phyloP scores from a whole-genome alignment of 2,888 invertebrate genomes.

The Anodontia alba region DNA sequence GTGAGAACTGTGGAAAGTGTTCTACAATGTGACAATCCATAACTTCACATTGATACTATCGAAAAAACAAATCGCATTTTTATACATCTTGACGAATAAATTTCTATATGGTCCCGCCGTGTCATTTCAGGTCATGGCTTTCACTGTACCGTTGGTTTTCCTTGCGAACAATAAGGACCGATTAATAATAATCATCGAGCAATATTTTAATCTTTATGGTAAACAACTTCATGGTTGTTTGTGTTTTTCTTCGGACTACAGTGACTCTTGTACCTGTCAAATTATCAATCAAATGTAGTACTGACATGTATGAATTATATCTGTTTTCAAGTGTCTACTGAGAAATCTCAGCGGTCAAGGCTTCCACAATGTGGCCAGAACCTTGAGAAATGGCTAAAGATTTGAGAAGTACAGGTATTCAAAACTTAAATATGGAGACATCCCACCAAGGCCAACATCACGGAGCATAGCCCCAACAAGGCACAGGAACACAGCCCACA shows the following conservation, averaged over 20 bases:
- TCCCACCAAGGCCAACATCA: too few relatives aligned
- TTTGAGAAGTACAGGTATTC: too few relatives aligned
- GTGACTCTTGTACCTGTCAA: constrained; percentile 4
- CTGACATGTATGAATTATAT: constrained; percentile 8
- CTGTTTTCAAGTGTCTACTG: not conserved
- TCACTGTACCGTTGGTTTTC: constrained; percentile 12
- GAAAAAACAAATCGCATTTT: constrained; percentile 19
- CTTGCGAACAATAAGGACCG: constrained; percentile 9
- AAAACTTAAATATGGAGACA: too few relatives aligned
- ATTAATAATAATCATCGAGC: constrained; percentile 18
- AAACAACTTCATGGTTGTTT: not conserved
- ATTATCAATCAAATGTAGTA: constrained; percentile 4
- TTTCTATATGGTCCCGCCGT: constrained; percentile 10
- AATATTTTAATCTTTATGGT: constrained; percentile 12
- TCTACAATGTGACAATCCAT: constrained; percentile 12
- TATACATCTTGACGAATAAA: not conserved
- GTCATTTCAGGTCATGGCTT: constrained; percentile 10
- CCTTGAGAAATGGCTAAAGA: too few relatives aligned
- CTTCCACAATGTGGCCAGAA: not conserved
- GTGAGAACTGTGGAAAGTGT: not conserved
- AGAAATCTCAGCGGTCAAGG: not conserved
- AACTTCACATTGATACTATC: not conserved
- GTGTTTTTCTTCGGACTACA: constrained; percentile 6
- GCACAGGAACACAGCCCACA: too few relatives aligned
- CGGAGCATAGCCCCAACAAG: too few relatives aligned